Evolutionary conservation across 2,113 vertebrate genomes (phyloP).

Genomic region (Equus przewalskii): DNA sequence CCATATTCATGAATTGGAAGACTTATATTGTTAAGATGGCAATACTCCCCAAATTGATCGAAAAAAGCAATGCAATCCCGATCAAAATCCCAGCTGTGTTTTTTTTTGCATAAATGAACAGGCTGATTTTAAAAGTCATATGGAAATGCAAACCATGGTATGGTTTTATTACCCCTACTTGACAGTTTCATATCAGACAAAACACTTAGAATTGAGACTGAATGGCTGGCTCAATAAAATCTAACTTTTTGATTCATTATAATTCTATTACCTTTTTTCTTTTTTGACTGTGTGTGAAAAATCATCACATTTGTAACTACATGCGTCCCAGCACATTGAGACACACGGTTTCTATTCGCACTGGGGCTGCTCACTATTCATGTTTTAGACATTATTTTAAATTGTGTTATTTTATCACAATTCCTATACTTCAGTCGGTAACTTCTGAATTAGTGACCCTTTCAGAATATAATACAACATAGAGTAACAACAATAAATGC

Average conservation of each 20-base stretch:
- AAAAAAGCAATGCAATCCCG: not conserved
- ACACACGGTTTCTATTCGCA: not conserved
- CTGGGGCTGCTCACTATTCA: not conserved
- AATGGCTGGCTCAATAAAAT: constrained; percentile 40
- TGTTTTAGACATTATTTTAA: not conserved
- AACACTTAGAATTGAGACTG: constrained; percentile 46
- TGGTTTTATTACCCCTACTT: constrained; percentile 17
- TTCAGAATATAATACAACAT: not conserved
- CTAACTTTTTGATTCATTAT: constrained; percentile 54
- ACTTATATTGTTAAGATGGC: not conserved
- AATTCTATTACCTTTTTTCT: not conserved
- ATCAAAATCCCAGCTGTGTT: not conserved
- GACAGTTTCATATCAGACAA: constrained; percentile 46
- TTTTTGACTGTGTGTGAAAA: constrained; percentile 2
- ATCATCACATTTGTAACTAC: not conserved
- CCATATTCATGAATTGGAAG: not conserved
- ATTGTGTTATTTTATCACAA: not conserved
- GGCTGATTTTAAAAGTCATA: not conserved
- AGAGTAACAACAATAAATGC: not conserved
- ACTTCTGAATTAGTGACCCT: not conserved
- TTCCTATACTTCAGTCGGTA: not conserved
- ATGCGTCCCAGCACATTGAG: not conserved
- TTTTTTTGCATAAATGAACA: not conserved
- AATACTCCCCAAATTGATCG: not conserved
- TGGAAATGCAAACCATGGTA: not conserved